Percentiles rank a stretch among this genome's conserved stretches.
Evolutionary conservation across 2,113 vertebrate genomes (phyloP).

Genomic region (Aptenodytes forsteri): DNA sequence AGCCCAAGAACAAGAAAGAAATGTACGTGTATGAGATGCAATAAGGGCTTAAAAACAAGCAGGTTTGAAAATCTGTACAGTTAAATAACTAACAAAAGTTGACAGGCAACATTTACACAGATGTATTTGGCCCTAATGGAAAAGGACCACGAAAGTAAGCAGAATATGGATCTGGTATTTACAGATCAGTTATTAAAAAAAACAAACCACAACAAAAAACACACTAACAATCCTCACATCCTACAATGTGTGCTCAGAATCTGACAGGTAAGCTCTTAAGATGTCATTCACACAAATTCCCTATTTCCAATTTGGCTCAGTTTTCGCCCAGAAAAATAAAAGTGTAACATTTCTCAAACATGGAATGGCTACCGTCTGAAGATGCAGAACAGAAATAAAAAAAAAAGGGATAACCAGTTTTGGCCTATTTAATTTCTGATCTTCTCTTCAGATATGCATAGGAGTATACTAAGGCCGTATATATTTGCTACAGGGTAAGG

Average conservation of each 20-base stretch:
- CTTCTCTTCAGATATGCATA: slow-evolving; percentile 59
- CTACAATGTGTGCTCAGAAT: background rate
- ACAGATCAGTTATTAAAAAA: slow-evolving; percentile 14
- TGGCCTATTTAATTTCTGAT: slow-evolving; percentile 21
- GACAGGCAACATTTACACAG: background rate
- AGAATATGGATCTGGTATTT: background rate
- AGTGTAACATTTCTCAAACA: background rate
- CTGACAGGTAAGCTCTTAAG: background rate
- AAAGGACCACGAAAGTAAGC: background rate
- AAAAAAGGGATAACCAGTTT: background rate
- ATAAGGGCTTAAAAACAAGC: background rate
- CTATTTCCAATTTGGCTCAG: slow-evolving; percentile 10
- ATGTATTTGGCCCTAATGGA: background rate
- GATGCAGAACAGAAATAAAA: background rate
- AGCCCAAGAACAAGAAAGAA: background rate
- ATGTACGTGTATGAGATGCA: background rate
- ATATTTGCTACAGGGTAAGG: slow-evolving; percentile 42
- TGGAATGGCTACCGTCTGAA: background rate
- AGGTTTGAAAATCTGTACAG: background rate
- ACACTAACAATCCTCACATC: background rate
- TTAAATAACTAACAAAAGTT: background rate
- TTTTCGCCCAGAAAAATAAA: slow-evolving; percentile 12
- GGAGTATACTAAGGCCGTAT: slow-evolving; percentile 47
- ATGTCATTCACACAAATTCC: background rate
- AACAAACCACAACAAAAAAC: background rate